phyloP scores from a whole-genome alignment of 2,113 vertebrate species.

The Thinocorus orbignyianus region DNA sequence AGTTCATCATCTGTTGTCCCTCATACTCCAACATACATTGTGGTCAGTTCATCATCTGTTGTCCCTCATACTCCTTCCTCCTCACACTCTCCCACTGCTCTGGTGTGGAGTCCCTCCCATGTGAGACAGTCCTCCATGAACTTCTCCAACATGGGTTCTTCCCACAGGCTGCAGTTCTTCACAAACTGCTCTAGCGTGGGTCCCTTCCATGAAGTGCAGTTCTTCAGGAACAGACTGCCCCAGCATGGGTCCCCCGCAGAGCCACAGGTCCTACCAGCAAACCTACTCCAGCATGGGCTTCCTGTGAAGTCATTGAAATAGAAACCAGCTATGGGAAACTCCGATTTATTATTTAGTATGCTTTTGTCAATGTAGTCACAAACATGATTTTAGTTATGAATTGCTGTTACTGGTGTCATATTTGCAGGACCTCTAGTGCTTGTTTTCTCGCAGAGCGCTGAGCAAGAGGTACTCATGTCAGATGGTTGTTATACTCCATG shows the following conservation, averaged over 20 bases:
- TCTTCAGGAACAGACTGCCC: background rate
- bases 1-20: background rate
- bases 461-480: background rate
- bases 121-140: background rate
- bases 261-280: background rate
- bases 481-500: background rate
- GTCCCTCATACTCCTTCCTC: background rate
- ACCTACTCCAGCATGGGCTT: background rate
- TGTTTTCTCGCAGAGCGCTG: background rate
- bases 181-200: fast-evolving
- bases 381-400: background rate
- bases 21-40: no score
- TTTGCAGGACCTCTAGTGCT: background rate
- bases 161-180: background rate
- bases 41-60: background rate
- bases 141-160: background rate
- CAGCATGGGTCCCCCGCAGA: fast-evolving
- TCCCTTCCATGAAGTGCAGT: background rate
- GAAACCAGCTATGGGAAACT: background rate
- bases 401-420: fast-evolving
- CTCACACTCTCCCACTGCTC: background rate
- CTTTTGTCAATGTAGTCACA: background rate
- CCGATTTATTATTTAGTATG: background rate
- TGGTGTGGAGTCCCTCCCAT: fast-evolving
- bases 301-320: background rate